Base-by-base conservation (phyloP, 2,797 vertebrate species). In the Falco naumanni region DNA sequence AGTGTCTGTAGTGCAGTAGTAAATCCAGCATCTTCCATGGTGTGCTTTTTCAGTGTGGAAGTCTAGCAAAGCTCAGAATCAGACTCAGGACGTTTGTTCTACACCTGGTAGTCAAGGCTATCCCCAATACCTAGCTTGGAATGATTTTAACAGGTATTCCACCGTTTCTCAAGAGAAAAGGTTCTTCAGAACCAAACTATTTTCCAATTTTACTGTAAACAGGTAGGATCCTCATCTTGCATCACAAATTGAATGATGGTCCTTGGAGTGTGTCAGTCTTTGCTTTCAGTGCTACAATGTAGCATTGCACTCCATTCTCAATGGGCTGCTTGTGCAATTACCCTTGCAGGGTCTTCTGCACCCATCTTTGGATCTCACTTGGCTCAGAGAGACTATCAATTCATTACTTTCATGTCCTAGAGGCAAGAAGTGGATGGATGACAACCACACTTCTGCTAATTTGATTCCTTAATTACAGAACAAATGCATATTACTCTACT, bases 391-490 rank as follows among this genome's bases (percentile, higher is more conserved):
- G 51, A 76, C 64, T 69, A 61, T 47, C 72, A 71, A 8, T 93
- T 89, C 66, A 95, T 87, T 96, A 89, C 75, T 90, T 93, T 85
- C 81, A 50, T 92, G 79, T 91, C 93, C 95, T 94, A 82, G 72
- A 92, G 95, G 89, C 89, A 96, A 20, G 48, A 89, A 94, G 80
- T 39, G 74, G 53, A 87, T 61, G 75, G 81, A 90, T 92, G 90
- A 90, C 88, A 89, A 50, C 77, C 0, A 0, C 60, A 64, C 68
- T 89, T 60, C 90, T 64, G 48, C 88, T 94, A 94, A 95, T 96
- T 93, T 94, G 84, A 89, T 93, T 97, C 79, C 85, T 94, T 97
- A 96, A 95, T 95, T 96, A 95, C 88, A 95, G 85, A 95, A 95
- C 70, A 94, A 91, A 94, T 57, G 70, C n/a, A 72, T 72, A 88